Evolutionary conservation across 2,888 invertebrate genomes (phyloP).

Genomic region (Drosophila formosana): DNA sequence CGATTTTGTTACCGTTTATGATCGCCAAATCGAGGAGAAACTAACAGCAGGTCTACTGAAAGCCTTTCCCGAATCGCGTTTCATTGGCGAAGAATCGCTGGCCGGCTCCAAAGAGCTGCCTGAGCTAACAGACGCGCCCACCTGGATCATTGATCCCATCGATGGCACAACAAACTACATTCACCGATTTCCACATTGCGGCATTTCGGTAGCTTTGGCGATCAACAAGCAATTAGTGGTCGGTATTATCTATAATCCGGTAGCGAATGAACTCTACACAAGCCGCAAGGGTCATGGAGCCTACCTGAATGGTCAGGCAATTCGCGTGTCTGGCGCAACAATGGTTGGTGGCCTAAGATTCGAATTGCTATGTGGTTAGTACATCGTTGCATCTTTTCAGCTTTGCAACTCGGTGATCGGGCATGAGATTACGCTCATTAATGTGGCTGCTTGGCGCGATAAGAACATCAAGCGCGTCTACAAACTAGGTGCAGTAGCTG

Average conservation of each 20-base stretch:
- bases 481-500: slow-evolving; percentile 77
- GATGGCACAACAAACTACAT: slow-evolving; percentile 96
- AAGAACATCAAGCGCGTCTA: slow-evolving; percentile 79
- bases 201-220: slow-evolving; percentile 89
- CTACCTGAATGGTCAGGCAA: slow-evolving; percentile 89
- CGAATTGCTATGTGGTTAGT: not conserved
- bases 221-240: slow-evolving; percentile 87
- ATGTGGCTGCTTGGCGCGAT: slow-evolving; percentile 71
- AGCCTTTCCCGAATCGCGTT: slow-evolving; percentile 88
- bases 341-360: slow-evolving; percentile 59
- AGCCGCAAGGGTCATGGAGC: slow-evolving; percentile 91
- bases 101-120: slow-evolving; percentile 76
- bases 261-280: slow-evolving; percentile 89
- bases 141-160: slow-evolving; percentile 94
- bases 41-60: slow-evolving; percentile 87
- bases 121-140: slow-evolving; percentile 89
- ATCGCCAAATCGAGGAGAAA: slow-evolving; percentile 90
- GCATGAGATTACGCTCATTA: slow-evolving; percentile 81
- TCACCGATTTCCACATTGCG: slow-evolving; percentile 88
- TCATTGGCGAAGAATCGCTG: slow-evolving; percentile 91
- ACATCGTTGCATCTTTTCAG: slow-evolving; percentile 55
- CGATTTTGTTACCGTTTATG: slow-evolving; percentile 93
- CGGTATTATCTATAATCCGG: slow-evolving; percentile 92
- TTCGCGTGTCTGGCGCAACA: slow-evolving; percentile 83
- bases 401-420: slow-evolving; percentile 77